phyloP scores from a whole-genome alignment of 2,797 vertebrate species.

The Trachurus trachurus region DNA sequence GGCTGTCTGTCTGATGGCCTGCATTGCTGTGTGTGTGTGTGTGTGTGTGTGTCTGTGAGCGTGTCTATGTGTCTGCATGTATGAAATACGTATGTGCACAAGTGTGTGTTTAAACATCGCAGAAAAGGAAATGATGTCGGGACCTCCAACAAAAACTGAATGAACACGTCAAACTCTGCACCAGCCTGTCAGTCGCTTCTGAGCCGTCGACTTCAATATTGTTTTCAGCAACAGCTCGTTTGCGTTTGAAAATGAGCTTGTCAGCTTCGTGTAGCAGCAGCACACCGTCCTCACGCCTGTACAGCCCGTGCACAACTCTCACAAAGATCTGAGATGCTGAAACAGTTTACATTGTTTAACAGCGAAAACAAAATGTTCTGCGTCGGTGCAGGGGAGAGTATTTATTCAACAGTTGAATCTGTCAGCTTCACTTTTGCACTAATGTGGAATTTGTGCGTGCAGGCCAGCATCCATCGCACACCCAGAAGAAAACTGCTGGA shows the following conservation, averaged over 20 bases:
- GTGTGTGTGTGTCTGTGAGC: slow-evolving; percentile 12
- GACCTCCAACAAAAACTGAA: slow-evolving; percentile 45
- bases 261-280: slow-evolving; percentile 39
- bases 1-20: slow-evolving; percentile 76
- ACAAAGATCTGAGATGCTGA: slow-evolving; percentile 16
- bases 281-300: slow-evolving; percentile 9
- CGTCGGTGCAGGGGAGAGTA: slow-evolving; percentile 36
- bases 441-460: slow-evolving; percentile 48
- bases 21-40: slow-evolving; percentile 65
- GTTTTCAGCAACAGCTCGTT: slow-evolving; percentile 60
- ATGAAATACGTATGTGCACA: background rate
- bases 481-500: slow-evolving; percentile 48
- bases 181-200: slow-evolving; percentile 54
- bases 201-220: slow-evolving; percentile 39
- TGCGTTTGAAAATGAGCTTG: slow-evolving; percentile 61
- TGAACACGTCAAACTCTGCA: slow-evolving; percentile 64
- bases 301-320: slow-evolving; percentile 20
- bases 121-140: slow-evolving; percentile 44
- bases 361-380: slow-evolving; percentile 4
- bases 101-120: slow-evolving; percentile 23
- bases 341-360: slow-evolving; percentile 43
- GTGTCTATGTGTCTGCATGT: background rate
- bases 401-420: slow-evolving; percentile 60
- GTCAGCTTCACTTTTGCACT: slow-evolving; percentile 56
- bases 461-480: slow-evolving; percentile 44